Percentiles rank a stretch among this genome's conserved stretches.
phyloP scores from a whole-genome alignment of 2,888 invertebrate species.

The Lithosia quadra region DNA sequence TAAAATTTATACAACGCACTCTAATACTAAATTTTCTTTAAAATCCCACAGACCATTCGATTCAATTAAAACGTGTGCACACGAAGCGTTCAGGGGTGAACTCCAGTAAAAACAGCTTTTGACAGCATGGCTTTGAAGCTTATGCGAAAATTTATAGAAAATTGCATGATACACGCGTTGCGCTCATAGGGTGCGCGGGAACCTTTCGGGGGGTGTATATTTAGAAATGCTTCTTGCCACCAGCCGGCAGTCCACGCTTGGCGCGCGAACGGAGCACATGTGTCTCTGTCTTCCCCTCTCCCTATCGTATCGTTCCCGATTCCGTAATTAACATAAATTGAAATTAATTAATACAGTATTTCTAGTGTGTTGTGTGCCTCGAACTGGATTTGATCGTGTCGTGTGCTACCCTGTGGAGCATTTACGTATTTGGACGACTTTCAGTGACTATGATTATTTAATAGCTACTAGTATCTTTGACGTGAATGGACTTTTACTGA shows the following conservation, averaged over 20 bases:
- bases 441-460: constrained; percentile 61
- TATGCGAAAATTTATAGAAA: constrained; percentile 86
- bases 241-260: constrained; percentile 76
- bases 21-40: constrained; percentile 37
- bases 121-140: constrained; percentile 83
- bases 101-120: constrained; percentile 81
- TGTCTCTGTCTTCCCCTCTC: constrained; percentile 56
- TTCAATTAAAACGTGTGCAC: constrained; percentile 77
- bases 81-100: constrained; percentile 64
- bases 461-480: constrained; percentile 54
- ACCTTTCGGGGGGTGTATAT: constrained; percentile 81
- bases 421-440: constrained; percentile 35
- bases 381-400: constrained; percentile 75
- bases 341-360: constrained; percentile 68
- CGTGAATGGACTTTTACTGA: constrained; percentile 69
- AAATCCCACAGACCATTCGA: constrained; percentile 67
- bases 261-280: constrained; percentile 71
- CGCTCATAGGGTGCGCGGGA: constrained; percentile 77
- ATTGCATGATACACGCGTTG: constrained; percentile 83
- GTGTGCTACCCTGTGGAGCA: constrained; percentile 67
- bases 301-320: constrained; percentile 67
- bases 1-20: background rate
- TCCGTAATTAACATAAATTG: constrained; percentile 74
- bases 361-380: constrained; percentile 70
- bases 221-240: constrained; percentile 77